Base-by-base conservation (phyloP, 2,888 invertebrate genomes). In the Schrankia costaestrigalis region DNA sequence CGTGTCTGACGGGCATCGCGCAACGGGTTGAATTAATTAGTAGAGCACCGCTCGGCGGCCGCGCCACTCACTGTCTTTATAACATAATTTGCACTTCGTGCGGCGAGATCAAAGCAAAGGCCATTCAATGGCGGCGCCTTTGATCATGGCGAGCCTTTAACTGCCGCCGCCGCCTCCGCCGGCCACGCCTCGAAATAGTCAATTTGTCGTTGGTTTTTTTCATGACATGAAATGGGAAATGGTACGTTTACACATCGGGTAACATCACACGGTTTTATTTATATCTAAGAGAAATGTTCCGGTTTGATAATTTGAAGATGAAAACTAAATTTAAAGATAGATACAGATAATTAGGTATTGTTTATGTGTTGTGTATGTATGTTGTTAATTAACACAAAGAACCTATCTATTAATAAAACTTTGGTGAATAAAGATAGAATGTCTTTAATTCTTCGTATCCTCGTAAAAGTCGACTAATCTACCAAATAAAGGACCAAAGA, bases 11-110 rank as follows among this genome's bases (percentile, higher is more conserved):
- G 38, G 29, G 41, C 46, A 53, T 51, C 52, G 54, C 53, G 48
- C 61, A 61, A 69, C 63, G 70, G 69, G 70, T 78, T 79, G 80
- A 25, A 25, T 25, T 25, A 23, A 23, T 23, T 13, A 25, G 12
- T 25, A 24, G 24, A 12, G 73, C 71, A 75, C 78, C 79, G 13
- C 11, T 72, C 66, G 78, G 73, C 77, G 72, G 68, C 65, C 76
- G 73, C 71, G 75, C 78, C 80, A 78, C 79, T 81, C 81, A 76
- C 80, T 81, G 84, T 84, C 85, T 86, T 85, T 86, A 87, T 85
- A 87, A 86, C 85, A 87, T 89, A 89, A 89, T 89, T 89, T 88
- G 89, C 89, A 88, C 87, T 87, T 86, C 78, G 73, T 71, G 85
- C 87, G 86, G 87, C 68, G 67, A 82, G 79, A 86, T 88, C 87